Conservation (phyloP, 2,113 vertebrate genomes). For the Saccopteryx leptura region DNA sequence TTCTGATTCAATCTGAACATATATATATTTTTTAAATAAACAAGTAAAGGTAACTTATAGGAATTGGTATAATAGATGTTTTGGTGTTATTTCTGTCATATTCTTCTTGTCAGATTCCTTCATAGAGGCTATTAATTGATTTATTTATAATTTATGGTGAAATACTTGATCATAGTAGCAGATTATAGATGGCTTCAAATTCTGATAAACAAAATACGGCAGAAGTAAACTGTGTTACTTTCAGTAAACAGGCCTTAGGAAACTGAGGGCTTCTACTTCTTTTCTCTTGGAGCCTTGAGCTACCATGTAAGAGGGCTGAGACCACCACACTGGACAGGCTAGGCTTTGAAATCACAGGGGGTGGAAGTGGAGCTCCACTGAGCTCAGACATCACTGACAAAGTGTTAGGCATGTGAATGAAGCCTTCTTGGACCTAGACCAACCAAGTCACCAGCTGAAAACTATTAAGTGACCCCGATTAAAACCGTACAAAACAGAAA, state of each 20-base stretch:
- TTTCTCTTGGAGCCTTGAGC: background rate
- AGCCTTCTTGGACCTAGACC: background rate
- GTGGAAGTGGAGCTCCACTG: background rate
- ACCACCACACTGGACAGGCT: background rate
- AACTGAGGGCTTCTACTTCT: background rate
- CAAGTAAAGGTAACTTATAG: background rate
- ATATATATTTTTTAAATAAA: background rate
- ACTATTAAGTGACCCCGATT: background rate
- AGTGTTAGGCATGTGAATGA: background rate
- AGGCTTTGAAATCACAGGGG: background rate
- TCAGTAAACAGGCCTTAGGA: background rate
- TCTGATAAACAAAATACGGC: background rate
- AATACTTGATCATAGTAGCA: background rate
- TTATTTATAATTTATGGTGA: background rate
- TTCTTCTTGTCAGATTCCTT: constrained; percentile 1
- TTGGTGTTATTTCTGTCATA: background rate
- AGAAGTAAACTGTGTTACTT: background rate
- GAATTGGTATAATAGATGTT: background rate
- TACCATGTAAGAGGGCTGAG: background rate
- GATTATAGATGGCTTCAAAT: constrained; percentile 13
- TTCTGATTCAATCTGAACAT: background rate
- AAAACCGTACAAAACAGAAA: background rate
- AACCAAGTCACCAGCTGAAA: background rate
- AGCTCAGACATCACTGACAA: background rate
- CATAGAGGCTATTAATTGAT: background rate